Base-by-base conservation (phyloP, 2,113 vertebrate genomes). In the Engystomops pustulosus region DNA sequence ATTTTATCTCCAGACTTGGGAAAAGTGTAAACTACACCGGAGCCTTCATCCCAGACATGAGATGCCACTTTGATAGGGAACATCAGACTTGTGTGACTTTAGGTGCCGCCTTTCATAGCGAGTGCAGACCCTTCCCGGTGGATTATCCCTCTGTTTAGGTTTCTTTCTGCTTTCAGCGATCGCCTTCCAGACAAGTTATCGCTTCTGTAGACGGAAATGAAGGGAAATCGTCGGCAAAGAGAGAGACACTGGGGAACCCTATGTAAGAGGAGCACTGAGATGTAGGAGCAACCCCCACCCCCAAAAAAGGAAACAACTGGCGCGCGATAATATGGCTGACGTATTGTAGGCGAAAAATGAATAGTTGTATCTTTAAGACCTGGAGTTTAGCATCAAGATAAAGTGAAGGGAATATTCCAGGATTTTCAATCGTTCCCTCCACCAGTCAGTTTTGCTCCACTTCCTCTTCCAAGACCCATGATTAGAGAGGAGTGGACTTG, bases 41-140 rank as follows among this genome's bases (percentile, higher is more conserved):
- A 86, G 81, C 87, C 87, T 89, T 77, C 86, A 81, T 87, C 41
- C 86, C 23, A 85, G 86, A 32, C 86, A 88, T 12, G 20, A 84
- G 82, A 86, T 36, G 62, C 76, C 20, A 27, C 67, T 86, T 88
- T 23, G 79, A 85, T 36, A 0, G 75, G 32, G 72, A 90, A 87
- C 88, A 90, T 86, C 65, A 89, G 88, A 81, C 78, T 88, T 74
- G 0, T 75, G 88, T 87, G 88, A 88, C 90, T 89, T 86, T 90
- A 89, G 88, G 44, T 72, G 88, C 20, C 90, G 89, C 85, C 86
- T 88, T 89, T 88, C 87, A 90, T 90, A 89, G 87, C 87, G 68
- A 81, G 68, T 65, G 36, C 83, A 87, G 88, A 81, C 85, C 87
- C 87, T 81, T 90, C 90, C 89, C 90, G 0, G 90, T 89, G 91